Percentiles rank a stretch among this genome's conserved stretches.
phyloP scores from a whole-genome alignment of 2,888 invertebrate genomes.

The Acheta domesticus region DNA sequence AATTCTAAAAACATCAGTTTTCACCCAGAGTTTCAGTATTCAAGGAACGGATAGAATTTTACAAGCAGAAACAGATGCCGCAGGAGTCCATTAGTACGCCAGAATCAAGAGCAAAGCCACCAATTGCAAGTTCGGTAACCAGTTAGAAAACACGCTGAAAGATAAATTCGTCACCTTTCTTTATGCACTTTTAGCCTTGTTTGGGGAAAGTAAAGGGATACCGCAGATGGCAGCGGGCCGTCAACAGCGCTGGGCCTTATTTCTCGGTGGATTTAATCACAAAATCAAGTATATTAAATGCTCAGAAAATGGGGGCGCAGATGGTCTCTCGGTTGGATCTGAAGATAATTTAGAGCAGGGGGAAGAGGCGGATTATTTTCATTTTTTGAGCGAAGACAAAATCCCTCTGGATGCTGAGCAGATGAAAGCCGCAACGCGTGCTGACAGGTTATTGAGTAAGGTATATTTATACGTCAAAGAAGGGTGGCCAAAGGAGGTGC shows the following conservation, averaged over 20 bases:
- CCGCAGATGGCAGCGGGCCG: constrained; percentile 43
- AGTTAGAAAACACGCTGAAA: neutral
- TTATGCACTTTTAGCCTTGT: constrained; percentile 41
- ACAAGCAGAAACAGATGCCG: neutral
- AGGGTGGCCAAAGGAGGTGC: neutral
- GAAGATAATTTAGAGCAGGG: neutral
- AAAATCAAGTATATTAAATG: constrained; percentile 38
- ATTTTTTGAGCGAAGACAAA: neutral
- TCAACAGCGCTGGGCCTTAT: constrained; percentile 33
- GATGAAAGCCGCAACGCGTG: neutral
- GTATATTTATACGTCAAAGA: neutral
- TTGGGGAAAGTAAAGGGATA: constrained; percentile 42
- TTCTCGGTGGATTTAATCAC: constrained; percentile 36
- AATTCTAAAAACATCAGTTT: neutral
- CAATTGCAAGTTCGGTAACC: neutral
- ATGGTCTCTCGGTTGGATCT: neutral
- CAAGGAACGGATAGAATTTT: neutral
- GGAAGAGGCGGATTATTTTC: neutral
- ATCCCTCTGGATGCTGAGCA: neutral
- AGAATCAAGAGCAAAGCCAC: neutral
- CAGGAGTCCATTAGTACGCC: neutral
- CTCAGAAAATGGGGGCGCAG: constrained; percentile 18
- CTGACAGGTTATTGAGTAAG: neutral
- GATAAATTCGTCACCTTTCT: neutral
- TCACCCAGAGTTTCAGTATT: neutral